Base-by-base conservation (phyloP, 2,797 vertebrate genomes). In the Momotus momota region DNA sequence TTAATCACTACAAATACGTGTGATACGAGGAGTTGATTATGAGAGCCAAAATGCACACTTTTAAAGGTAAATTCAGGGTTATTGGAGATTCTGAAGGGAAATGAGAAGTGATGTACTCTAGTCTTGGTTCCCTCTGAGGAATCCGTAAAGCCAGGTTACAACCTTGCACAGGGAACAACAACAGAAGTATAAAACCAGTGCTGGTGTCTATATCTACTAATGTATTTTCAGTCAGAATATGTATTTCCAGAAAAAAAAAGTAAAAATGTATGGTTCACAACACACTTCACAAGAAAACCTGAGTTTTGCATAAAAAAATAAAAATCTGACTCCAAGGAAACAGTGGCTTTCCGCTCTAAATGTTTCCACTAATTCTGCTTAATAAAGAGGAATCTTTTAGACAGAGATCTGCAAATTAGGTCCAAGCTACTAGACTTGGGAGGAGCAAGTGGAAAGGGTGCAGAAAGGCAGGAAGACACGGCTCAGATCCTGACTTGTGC, bases 31-130 rank as follows among this genome's bases (percentile, higher is more conserved):
- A 78, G 18, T 60, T 75, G 60, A 65, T 71, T 40, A 79, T 0
- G 2, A 70, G 15, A 81, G 40, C n/a, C 35, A 60, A 74, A 89
- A 84, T 18, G 16, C 14, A 46, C 0, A 1, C 33, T 72, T 89
- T 65, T 66, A 90, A 62, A 93, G 27, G 79, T 29, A 95, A 96
- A 75, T 61, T 71, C 48, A 72, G 73, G 27, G 55, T 60, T 91
- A 94, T 2, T 91, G n/a, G 69, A 48, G 46, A 85, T 70, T 91
- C 78, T 81, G 70, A 86, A 79, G 41, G 81, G 82, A 88, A 94
- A 65, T 71, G 77, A 77, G 48, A 81, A 91, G 66, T n/a, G 60
- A 93, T 29, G 64, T 57, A 58, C 41, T 81, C 51, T 49, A 73
- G 38, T 38, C 61, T 51, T 62, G 38, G 48, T 77, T 81, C 79